A percentile compares a stretch with the other conserved stretches of the same genome.
These are phyloP conservation scores for Apotomis turbidana DNA, from an alignment of 2,888 invertebrate genomes.

Conservation along the genomic window DNA sequence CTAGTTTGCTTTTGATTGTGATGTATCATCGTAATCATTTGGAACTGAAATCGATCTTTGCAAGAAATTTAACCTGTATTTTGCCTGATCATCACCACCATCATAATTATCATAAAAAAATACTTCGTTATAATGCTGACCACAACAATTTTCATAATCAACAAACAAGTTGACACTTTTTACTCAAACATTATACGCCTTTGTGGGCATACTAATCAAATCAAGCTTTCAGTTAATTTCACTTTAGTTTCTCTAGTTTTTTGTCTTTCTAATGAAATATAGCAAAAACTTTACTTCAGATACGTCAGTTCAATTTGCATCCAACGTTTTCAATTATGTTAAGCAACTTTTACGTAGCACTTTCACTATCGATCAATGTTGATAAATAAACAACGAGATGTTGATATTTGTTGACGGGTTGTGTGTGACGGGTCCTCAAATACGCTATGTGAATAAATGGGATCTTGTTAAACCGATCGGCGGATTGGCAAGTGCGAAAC, in stretches of 20 bases:
- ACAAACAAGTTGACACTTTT: constrained; percentile 22
- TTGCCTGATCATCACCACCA: not conserved
- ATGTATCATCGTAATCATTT: too few species aligned
- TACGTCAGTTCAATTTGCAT: constrained; percentile 39
- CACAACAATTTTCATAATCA: constrained; percentile 14
- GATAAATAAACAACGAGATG: constrained; percentile 20
- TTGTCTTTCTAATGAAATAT: constrained; percentile 31
- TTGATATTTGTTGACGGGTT: constrained; percentile 22
- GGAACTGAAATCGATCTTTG: too few species aligned
- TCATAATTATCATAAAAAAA: not conserved
- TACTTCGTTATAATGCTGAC: not conserved
- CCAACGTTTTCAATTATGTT: constrained; percentile 36
- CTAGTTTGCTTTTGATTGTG: too few species aligned
- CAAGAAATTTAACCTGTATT: not conserved
- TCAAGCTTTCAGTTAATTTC: constrained; percentile 38
- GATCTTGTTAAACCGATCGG: not conserved
- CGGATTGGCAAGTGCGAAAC: not conserved
- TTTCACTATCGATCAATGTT: constrained; percentile 29
- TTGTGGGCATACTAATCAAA: constrained; percentile 29
- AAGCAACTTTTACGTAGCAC: constrained; percentile 32
- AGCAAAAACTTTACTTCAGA: constrained; percentile 29
- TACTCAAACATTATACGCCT: constrained; percentile 20
- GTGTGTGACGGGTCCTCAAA: constrained; percentile 6
- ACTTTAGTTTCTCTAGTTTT: constrained; percentile 37
- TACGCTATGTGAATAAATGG: not conserved